Conservation (phyloP, 2,888 invertebrate species). For the Hydraecia micacea region DNA sequence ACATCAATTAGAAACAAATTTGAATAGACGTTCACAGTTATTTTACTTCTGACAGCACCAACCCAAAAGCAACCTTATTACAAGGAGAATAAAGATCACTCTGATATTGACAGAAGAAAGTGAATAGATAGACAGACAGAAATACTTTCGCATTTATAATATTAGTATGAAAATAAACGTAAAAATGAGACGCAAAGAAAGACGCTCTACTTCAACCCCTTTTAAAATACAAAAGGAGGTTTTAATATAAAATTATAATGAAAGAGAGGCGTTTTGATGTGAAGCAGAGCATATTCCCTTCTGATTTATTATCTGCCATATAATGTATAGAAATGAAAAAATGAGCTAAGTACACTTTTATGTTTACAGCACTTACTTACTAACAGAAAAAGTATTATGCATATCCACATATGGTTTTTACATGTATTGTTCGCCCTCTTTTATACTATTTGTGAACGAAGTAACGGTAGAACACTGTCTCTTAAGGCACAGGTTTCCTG, state of each 20-base stretch:
- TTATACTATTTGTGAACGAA: no score
- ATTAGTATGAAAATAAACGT: not conserved
- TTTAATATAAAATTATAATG: conserved; percentile 10
- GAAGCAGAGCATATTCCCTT: conserved; percentile 16
- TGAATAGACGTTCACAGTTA: no score
- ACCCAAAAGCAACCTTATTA: no score
- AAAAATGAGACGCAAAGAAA: not conserved
- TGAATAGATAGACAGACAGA: not conserved
- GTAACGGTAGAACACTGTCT: no score
- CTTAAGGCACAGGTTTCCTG: no score
- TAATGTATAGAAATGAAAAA: conserved; percentile 26
- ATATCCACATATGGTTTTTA: conserved; percentile 22
- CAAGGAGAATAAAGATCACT: no score
- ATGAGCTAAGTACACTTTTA: conserved; percentile 32
- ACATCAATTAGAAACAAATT: no score
- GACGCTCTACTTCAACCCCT: conserved; percentile 15
- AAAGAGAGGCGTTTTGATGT: not conserved
- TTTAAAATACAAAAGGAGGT: conserved; percentile 25
- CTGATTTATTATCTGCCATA: not conserved
- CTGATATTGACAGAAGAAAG: no score
- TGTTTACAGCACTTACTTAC: conserved; percentile 27
- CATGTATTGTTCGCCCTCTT: conserved; percentile 4
- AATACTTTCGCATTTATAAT: no score
- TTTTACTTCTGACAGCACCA: no score
- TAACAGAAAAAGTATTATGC: not conserved